Evolutionary conservation across 2,888 invertebrate species (phyloP), one percentile per base, ranked within the genome.

Genomic region (Herminia tarsipennalis): DNA sequence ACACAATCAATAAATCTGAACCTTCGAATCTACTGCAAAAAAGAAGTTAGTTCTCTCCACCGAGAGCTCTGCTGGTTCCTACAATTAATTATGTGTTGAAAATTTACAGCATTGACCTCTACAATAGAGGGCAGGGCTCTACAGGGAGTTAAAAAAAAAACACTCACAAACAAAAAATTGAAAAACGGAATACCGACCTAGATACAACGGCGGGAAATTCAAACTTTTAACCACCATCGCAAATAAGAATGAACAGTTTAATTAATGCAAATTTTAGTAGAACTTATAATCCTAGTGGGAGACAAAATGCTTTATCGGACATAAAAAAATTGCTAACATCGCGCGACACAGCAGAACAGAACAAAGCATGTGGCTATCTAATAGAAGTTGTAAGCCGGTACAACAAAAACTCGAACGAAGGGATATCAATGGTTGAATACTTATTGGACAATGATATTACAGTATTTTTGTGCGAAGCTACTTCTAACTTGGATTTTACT

Each of bases 391-490:
- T 89, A 14, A 78, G 59, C 36, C 81, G 84, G 48, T 85, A 82
- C 51, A 79, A 74, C 30, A 68, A 63, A 44, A 80, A 75, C 46
- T 79, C 83, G 1, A 70, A 68, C 5, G 86, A 89, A 56, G 76
- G 81, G 35, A 61, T 52, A 32, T 73, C 72, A 9, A 77, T 86
- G 66, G 61, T 88, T 8, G 80, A 86, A 63, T 86, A 88, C 70
- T 73, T 91, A 43, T 56, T 91, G 34, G 83, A 87, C 10, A 89
- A 87, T 49, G 90, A 91, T 55, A 86, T 89, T 22, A 82, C 78
- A 2, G 83, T 89, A 22, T 91, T 90, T 65, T 73, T 91, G 6
- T 89, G 90, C 58, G 90, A 89, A 73, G 87, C 88, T 14, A 87
- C 82, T 24, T 81, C 88, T 5, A 91, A 90, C 56, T 76, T 91